These are phyloP conservation scores for Ethmia dodecea DNA, from an alignment of 2,888 invertebrate species.

Conservation along the genomic window DNA sequence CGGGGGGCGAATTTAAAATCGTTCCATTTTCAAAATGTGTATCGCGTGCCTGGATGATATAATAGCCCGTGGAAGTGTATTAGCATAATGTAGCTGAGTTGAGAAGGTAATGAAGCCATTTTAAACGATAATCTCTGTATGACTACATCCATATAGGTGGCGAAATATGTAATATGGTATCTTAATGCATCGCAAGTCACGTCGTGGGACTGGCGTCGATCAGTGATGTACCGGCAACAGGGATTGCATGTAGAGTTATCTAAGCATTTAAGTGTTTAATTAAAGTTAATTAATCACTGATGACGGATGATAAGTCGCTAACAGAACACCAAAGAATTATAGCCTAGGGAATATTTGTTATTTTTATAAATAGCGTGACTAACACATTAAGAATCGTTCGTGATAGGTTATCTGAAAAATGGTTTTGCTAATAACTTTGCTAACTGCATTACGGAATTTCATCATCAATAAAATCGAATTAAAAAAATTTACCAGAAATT, in stretches of 20 bases:
- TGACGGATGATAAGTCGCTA: conserved; percentile 26
- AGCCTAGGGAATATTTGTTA: conserved; percentile 9
- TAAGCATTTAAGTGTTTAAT: conserved; percentile 32
- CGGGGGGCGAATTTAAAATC: conserved; percentile 65
- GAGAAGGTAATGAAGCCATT: conserved; percentile 57
- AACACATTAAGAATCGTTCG: no score
- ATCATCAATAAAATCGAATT: not conserved
- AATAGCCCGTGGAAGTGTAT: conserved; percentile 39
- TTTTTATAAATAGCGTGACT: conserved; percentile 8
- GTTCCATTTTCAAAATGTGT: conserved; percentile 41
- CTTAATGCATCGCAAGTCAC: conserved; percentile 58
- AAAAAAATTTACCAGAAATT: not conserved
- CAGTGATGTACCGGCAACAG: conserved; percentile 17
- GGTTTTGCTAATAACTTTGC: no score
- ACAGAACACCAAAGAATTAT: conserved; percentile 8
- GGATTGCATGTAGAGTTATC: conserved; percentile 15
- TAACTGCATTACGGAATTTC: no score
- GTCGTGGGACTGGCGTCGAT: conserved; percentile 34
- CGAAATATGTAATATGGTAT: conserved; percentile 56
- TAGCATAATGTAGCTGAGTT: conserved; percentile 46
- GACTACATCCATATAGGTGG: conserved; percentile 40
- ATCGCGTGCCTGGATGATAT: conserved; percentile 65
- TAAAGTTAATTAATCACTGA: conserved; percentile 42
- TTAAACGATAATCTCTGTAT: conserved; percentile 25
- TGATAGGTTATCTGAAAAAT: no score